Evolutionary conservation across 2,797 vertebrate species (phyloP), one percentile per base, ranked within the genome.

Genomic region (Pachyuromys duprasi): DNA sequence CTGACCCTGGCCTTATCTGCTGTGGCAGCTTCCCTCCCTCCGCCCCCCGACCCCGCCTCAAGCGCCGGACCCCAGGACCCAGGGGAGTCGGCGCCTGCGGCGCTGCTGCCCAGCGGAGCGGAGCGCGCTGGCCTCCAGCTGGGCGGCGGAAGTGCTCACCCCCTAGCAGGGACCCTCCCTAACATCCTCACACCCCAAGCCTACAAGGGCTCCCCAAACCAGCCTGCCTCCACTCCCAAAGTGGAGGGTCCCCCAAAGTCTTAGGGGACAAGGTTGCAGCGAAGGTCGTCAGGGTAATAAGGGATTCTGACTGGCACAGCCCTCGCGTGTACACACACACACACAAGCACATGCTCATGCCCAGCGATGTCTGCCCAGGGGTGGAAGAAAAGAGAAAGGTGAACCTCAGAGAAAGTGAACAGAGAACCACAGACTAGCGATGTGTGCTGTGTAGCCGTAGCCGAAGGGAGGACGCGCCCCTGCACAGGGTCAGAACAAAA

Each of bases 1-100:
- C 97, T 96, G 98, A 98, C 98, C 98, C 98, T 97, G 96, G 96
- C 91, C 98, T 99, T 99, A 99, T 99, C 99, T 98, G 97, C 96
- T 91, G 97, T 15, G 97, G 98, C 98, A 99, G 98, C 97, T 99
- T 99, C 98, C 98, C 98, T 57, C 96, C 97, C 95, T 96, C 95
- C 96, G 39, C 74, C 28, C 89, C 98, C 98, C 93, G 97, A 96
- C 84, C 79, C 82, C 63, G 39, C 94, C 92, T 31, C 87, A 81
- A 63, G 60, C 95, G 70, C 67, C 83, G 22, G 90, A 53, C 89
- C 63, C 24, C n/a, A 78, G 60, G 72, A 60, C 90, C 81, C 91
- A 55, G 62, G 91, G 82, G 91, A 84, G 70, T 81, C 79, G 87
- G 96, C 94, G 96, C 93, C 15, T n/a, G 86, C 76, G 0, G 86